Conservation (phyloP, 1,140 invertebrate genomes). For the Pseudobourletiella spinata region DNA sequence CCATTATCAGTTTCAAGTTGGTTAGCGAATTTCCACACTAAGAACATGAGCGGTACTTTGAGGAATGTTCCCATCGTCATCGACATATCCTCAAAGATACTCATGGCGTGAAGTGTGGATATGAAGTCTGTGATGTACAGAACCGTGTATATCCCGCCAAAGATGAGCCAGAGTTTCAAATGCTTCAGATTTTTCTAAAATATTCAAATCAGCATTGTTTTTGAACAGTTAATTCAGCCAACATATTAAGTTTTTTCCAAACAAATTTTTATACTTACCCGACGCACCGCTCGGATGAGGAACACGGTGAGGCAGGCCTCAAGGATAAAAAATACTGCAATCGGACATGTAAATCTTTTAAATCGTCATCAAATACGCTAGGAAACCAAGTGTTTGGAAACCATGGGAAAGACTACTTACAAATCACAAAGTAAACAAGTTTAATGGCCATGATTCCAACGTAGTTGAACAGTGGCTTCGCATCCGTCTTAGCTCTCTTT, state of each 20-base stretch:
- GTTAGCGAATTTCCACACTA: neutral
- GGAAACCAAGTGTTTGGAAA: neutral
- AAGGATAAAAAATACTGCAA: slow-evolving; percentile 1
- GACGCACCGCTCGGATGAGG: neutral
- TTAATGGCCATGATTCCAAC: neutral
- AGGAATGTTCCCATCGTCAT: neutral
- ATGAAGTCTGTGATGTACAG: slow-evolving; percentile 1
- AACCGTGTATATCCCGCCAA: neutral
- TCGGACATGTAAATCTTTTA: neutral
- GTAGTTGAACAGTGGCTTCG: no score
- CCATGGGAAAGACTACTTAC: neutral
- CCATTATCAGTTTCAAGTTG: neutral
- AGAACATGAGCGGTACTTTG: neutral
- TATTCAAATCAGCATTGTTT: neutral
- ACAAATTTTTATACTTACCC: neutral
- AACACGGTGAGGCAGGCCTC: neutral
- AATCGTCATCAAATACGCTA: neutral
- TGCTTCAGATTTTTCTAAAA: neutral
- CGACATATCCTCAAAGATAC: neutral
- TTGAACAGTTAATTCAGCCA: neutral
- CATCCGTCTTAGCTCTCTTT: no score
- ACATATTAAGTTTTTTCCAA: neutral
- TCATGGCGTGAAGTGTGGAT: neutral
- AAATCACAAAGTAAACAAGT: neutral
- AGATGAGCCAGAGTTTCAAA: neutral